A percentile compares a stretch with the other conserved stretches of the same genome.
Conservation (phyloP, 2,113 vertebrate genomes). For the Labrus mixtus region DNA sequence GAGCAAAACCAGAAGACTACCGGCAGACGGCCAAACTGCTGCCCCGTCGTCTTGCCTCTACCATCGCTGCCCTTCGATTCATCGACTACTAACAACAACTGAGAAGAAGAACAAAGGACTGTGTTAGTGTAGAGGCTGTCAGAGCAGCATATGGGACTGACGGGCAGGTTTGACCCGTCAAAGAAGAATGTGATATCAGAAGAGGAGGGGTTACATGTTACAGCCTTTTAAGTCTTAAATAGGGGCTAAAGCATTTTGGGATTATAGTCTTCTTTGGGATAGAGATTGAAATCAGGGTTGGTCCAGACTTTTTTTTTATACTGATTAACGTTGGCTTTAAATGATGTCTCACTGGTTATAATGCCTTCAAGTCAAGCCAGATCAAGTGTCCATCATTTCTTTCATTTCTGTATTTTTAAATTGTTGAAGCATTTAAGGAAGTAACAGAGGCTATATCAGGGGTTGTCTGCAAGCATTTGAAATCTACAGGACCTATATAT, state of each 20-base stretch:
- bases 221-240: not conserved
- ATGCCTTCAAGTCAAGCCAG: conserved; percentile 46
- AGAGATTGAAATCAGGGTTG: conserved; percentile 29
- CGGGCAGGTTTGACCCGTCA: conserved; percentile 1
- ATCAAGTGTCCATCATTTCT: conserved; percentile 24
- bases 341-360: conserved; percentile 13
- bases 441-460: conserved; percentile 11
- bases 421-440: not conserved
- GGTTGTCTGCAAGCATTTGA: conserved; percentile 34
- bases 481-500: conserved; percentile 3
- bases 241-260: conserved; percentile 3
- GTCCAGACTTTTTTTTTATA: conserved; percentile 24
- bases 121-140: not conserved
- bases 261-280: conserved; percentile 11
- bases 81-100: conserved; percentile 84
- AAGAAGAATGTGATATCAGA: conserved; percentile 29
- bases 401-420: conserved; percentile 16
- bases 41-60: conserved; percentile 87
- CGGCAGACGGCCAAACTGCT: conserved; percentile 86
- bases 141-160: not conserved
- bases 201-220: conserved; percentile 26
- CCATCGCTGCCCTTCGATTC: conserved; percentile 86
- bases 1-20: conserved; percentile 91
- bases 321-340: conserved; percentile 23
- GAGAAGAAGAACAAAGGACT: not conserved